A percentile compares a stretch with the other conserved stretches of the same genome.
Conservation (phyloP, 2,113 vertebrate genomes). For the Arothron firmamentum region DNA sequence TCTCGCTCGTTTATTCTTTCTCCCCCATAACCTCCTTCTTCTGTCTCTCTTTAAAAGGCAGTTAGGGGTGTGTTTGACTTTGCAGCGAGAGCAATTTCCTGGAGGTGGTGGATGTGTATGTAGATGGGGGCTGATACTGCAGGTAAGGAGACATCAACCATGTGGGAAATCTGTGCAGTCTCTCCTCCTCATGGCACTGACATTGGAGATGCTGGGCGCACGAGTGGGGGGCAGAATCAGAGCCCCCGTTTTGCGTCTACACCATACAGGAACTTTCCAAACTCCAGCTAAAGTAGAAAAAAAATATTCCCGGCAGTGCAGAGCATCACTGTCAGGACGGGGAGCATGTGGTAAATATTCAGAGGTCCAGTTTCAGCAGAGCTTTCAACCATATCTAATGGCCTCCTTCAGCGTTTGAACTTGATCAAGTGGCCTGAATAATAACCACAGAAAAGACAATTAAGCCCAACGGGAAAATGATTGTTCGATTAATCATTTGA, state of each 20-base stretch:
- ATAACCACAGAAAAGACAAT: background rate
- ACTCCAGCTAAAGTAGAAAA: background rate
- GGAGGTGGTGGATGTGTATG: constrained; percentile 68
- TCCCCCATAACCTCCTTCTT: constrained; percentile 49
- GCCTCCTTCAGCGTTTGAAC: background rate
- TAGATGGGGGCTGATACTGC: constrained; percentile 70
- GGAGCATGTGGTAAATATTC: background rate
- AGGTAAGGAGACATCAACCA: constrained; percentile 73
- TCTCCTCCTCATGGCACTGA: constrained; percentile 62
- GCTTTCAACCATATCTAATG: background rate
- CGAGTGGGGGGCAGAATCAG: background rate
- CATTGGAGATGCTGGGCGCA: constrained; percentile 64
- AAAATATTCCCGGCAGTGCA: background rate
- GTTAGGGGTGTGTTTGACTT: constrained; percentile 75
- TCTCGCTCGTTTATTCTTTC: constrained; percentile 59
- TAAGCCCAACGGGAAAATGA: background rate
- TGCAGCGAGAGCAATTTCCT: constrained; percentile 71
- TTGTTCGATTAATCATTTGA: background rate
- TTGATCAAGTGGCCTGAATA: background rate
- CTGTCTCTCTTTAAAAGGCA: constrained; percentile 67
- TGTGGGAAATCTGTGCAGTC: constrained; percentile 73
- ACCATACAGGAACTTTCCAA: background rate
- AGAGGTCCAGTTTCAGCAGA: background rate
- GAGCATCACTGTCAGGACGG: too few species aligned
- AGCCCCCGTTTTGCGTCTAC: too few species aligned